These are phyloP conservation scores for Bubo bubo DNA, from an alignment of 2,113 vertebrate species.

Conservation along the genomic window DNA sequence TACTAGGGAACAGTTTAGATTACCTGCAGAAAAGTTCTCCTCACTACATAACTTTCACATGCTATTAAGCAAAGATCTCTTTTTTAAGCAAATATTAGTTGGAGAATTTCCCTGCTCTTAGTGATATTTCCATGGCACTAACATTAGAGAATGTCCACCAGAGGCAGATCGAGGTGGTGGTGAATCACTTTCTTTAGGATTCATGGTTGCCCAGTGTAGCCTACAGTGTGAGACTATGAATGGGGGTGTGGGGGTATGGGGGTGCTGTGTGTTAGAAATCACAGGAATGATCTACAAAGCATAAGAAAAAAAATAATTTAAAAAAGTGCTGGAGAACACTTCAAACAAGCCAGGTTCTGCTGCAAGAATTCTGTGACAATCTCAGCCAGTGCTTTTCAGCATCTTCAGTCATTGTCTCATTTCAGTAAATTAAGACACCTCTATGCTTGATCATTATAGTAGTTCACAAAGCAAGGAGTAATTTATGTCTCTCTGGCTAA, in stretches of 20 bases:
- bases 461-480: conserved; percentile 9
- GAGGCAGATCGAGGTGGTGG: background rate
- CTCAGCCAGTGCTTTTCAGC: background rate
- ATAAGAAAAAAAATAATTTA: background rate
- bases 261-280: background rate
- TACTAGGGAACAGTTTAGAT: background rate
- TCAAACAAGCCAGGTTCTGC: background rate
- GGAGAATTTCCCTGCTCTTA: background rate
- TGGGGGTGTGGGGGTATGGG: too few species aligned
- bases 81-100: background rate
- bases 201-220: background rate
- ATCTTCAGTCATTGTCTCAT: background rate
- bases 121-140: background rate
- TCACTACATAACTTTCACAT: background rate
- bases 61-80: background rate
- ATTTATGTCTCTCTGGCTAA: conserved; percentile 11
- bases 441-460: background rate
- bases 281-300: background rate
- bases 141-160: background rate
- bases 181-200: background rate
- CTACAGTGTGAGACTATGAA: background rate
- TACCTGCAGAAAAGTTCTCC: background rate
- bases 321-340: background rate
- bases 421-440: conserved; percentile 11
- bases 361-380: background rate